A percentile compares a stretch with the other conserved stretches of the same genome.
phyloP scores from a whole-genome alignment of 2,113 vertebrate genomes.

The Illadopsis cleaveri region DNA sequence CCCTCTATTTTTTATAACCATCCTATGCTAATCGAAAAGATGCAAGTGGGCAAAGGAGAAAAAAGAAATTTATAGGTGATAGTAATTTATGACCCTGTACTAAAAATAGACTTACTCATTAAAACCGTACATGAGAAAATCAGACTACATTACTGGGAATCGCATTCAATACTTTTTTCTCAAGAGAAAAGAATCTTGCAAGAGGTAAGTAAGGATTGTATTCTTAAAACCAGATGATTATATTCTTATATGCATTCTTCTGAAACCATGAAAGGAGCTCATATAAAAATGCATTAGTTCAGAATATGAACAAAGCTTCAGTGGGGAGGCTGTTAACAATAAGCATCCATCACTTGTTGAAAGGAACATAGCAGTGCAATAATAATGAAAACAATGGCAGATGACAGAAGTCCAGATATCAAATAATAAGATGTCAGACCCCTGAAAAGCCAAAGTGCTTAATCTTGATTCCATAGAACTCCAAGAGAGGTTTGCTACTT shows the following conservation, averaged over 20 bases:
- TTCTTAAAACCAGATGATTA: not conserved
- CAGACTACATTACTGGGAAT: not conserved
- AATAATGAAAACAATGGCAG: constrained; percentile 23
- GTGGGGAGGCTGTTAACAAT: not conserved
- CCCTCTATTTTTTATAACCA: not conserved
- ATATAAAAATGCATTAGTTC: constrained; percentile 9
- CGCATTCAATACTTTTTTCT: not conserved
- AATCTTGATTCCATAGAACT: not conserved
- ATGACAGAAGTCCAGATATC: constrained; percentile 8
- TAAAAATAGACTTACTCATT: constrained; percentile 52
- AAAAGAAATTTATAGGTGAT: constrained; percentile 27
- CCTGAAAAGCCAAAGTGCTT: not conserved
- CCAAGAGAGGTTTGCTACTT: not conserved
- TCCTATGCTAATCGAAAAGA: not conserved
- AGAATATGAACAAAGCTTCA: constrained; percentile 1
- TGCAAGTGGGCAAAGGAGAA: not conserved
- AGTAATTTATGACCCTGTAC: constrained; percentile 16
- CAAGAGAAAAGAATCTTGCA: not conserved
- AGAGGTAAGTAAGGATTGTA: not conserved
- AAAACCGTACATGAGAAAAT: not conserved
- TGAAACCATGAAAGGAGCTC: not conserved
- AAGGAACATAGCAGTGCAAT: not conserved
- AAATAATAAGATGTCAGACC: constrained; percentile 20
- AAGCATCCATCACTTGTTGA: constrained; percentile 42
- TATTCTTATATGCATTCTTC: not conserved